Evolutionary conservation across 2,888 invertebrate species (phyloP), one percentile per base, ranked within the genome.

Genomic region (Carcina quercana): DNA sequence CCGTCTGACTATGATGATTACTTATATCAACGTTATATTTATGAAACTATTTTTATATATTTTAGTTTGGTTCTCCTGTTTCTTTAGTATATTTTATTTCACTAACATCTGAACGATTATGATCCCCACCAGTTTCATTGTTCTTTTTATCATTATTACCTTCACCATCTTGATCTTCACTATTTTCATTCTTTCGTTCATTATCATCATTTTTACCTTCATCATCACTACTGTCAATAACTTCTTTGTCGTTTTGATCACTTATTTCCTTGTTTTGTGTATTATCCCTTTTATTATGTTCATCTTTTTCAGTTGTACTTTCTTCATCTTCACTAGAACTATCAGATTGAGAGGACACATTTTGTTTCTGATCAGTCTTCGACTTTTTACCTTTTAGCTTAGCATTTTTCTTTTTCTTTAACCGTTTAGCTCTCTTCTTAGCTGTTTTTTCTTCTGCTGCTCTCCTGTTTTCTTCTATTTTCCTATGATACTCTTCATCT

Each of bases 401-500:
- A 2, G 66, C 59, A 47, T 66, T 72, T 47, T 62, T 85, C 59
- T 94, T 95, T 59, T 88, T 92, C 61, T 93, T 95, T 34, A 91
- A 62, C 30, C 97, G 87, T 64, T 97, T 98, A 0, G 93, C 93
- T 48, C 98, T 86, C 65, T 96, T 97, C 60, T 97, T 98, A 0
- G 95, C 94, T 3, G 97, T 97, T 60, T 86, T 88, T 53, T 91
- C 90, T 45, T 95, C 95, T 6, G 94, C 91, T 49, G 71, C 72
- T 53, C 62, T 85, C 47, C 75, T 85, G 63, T 95, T 95, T 48
- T 91, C 88, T 65, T 93, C 92, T 20, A 97, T 70, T 75, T 92
- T 95, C 24, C 78, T 65, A 44, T 91, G 91, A 71, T 93, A 98
- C 33, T 92, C 94, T 4, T 91, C 90, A 68, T 97, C 95, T 30